Base-by-base conservation (phyloP, 2,113 vertebrate genomes). In the Catharus minimus region DNA sequence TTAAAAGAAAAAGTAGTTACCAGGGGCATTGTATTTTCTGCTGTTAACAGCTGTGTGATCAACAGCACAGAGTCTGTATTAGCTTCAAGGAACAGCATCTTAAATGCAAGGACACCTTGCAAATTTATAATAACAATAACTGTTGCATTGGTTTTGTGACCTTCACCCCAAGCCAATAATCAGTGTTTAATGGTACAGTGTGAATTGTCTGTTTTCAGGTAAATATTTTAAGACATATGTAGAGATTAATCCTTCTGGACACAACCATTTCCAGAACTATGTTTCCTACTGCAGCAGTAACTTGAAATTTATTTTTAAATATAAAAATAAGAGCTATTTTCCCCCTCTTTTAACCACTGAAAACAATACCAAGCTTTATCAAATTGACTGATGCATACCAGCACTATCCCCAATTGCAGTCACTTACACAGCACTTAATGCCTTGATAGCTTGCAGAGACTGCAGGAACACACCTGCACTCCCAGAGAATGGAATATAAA, bases 181-280 rank as follows among this genome's bases (percentile, higher is more conserved):
- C 2, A 0, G 4, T 47, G 47, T n/a, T 75, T 30, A n/a, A 28
- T 1, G 2, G 44, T 15, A 16, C 6, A 46, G 9, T 32, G 30
- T 17, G 15, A 77, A 62, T 7, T 50, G 13, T 20, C 9, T 82
- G 5, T 16, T 83, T 62, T 20, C 80, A 80, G 32, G 12, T 58
- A 64, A 72, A 23, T 39, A 43, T 24, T 64, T 2, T 8, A 60
- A 91, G 30, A 3, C 65, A 8, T 24, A 76, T 8, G 15, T 53
- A 80, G 11, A 80, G 23, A 43, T 50, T 46, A n/a, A 65, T 52
- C 49, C 26, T 86, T 30, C 38, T 60, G 36, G 61, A 44, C 22
- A 38, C 26, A 62, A 49, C 11, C 3, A 43, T 36, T 92, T 57
- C 66, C 67, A n/a, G 28, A 83, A 67, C 24, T 23, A 7, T 2